Evolutionary conservation across 2,888 invertebrate genomes (phyloP), one percentile per base, ranked within the genome.

Genomic region (Synergus laeviventris): DNA sequence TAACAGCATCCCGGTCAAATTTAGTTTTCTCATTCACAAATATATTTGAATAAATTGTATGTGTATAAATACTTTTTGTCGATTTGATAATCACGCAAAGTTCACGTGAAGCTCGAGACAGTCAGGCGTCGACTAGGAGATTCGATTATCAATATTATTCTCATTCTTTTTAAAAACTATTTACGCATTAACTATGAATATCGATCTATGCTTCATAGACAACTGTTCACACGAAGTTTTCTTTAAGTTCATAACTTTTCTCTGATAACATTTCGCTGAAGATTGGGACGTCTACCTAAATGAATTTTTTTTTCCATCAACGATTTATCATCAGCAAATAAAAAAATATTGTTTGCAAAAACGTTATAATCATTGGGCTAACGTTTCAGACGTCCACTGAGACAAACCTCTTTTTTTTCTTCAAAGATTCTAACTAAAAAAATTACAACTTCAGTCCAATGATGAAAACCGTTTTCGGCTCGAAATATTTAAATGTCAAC

Each of bases 161-260:
- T 70, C 36, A 31, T 70, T 70, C n/a, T 31, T 54, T 24, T 70
- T 36, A 70, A 49, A 24, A 21, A 45, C 66, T 3, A 54, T 70
- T 70, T 70, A 36, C 70, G 70, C 49, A 70, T 70, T 36, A 54
- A 24, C 18, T n/a, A 70, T 36, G 49, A 81, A 60, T 42, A 62
- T 18, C 54, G 59, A 21, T 74, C 61, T 39, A 59, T 60, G 21
- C 49, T 73, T 54, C 36, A 38, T 38, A 18, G 38, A 73, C n/a
- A 31, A 5, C 0, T 31, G 18, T 18, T 9, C 18, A 9, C 7
- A 18, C 1, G 7, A n/a, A 18, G 18, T 54, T 54, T 54, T n/a
- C n/a, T n/a, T n/a, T 9, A 49, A 49, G 9, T 8, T 18, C 2
- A 11, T 1, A 9, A 18, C n/a, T 54, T 54, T 54, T 18, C 9